Evolutionary conservation across 2,888 invertebrate genomes (phyloP).

Genomic region (Tipula helvola): DNA sequence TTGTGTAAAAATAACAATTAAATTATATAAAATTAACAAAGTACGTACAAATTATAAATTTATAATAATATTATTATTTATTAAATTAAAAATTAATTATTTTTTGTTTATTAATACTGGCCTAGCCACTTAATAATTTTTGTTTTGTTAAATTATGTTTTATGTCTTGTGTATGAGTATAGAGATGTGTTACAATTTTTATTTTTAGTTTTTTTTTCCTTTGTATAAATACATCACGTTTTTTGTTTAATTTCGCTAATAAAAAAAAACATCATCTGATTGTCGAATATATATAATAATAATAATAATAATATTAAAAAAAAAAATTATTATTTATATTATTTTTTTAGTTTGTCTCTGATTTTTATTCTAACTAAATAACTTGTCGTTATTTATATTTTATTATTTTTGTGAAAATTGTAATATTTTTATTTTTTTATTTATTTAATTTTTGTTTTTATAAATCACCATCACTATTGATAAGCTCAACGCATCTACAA

Average conservation of each 20-base stretch:
- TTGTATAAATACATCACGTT: neutral
- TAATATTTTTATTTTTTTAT: neutral
- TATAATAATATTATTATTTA: neutral
- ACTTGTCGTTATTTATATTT: neutral
- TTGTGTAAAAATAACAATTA: neutral
- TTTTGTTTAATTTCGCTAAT: neutral
- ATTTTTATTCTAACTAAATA: constrained; percentile 4
- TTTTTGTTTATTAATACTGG: constrained; percentile 4
- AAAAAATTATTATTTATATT: neutral
- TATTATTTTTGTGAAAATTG: neutral
- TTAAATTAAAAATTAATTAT: neutral
- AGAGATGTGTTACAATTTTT: neutral
- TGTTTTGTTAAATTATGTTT: neutral
- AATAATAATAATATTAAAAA: neutral
- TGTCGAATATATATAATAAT: neutral
- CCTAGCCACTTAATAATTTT: constrained; percentile 4
- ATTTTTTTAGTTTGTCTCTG: neutral
- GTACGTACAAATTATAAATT: neutral
- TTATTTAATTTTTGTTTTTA: neutral
- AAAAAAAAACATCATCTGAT: neutral
- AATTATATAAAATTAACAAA: neutral
- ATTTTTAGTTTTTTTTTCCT: neutral
- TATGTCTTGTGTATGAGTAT: neutral
- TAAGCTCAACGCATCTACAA: constrained; percentile 11
- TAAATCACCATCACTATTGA: constrained; percentile 8